Base-by-base conservation (phyloP, 2,888 invertebrate species). In the Margaritifera margaritifera region DNA sequence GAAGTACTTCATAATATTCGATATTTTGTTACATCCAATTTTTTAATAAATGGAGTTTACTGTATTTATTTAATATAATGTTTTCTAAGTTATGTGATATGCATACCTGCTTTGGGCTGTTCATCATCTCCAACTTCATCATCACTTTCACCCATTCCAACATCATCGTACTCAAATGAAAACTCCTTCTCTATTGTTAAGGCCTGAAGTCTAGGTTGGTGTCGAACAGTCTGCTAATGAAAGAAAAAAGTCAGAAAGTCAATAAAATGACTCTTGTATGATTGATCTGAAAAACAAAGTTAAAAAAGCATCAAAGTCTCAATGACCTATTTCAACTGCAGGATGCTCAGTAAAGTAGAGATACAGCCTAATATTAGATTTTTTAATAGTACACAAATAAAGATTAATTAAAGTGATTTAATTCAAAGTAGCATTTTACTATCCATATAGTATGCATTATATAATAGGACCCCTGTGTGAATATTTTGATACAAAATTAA, bases 111-210 rank as follows among this genome's bases (percentile, higher is more conserved):
- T 63, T 77, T 78, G 20, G 80, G 80, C 57, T 78, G 80, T 74
- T 89, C 89, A 61, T 88, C 88, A 75, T 89, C 89, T 11, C 88
- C 88, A 6, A 86, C 71, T 66, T 88, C 88, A 75, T 89, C 89
- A 64, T 89, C 89, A 78, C 85, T 85, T 62, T 87, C 87, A 15
- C 84, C 85, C 59, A 80, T 72, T 1, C 83, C 82, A 66, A 80
- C 75, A 63, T 84, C 84, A 66, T 87, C 87, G 62, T 80, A 77
- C 63, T 87, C 86, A 71, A 81, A 84, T 22, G 87, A 83, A 15
- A 87, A 75, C 58, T 88, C 86, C 64, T 80, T 74, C 68, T 87
- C 88, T 42, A 88, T 75, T 1, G 87, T 88, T 63, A 88, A 75
- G 15, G 88, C 85, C 69, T 88, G 85, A 1, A 87, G 80, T 31